These are phyloP conservation scores for Serrognathus titanus DNA, from an alignment of 2,888 invertebrate genomes.

Conservation along the genomic window DNA sequence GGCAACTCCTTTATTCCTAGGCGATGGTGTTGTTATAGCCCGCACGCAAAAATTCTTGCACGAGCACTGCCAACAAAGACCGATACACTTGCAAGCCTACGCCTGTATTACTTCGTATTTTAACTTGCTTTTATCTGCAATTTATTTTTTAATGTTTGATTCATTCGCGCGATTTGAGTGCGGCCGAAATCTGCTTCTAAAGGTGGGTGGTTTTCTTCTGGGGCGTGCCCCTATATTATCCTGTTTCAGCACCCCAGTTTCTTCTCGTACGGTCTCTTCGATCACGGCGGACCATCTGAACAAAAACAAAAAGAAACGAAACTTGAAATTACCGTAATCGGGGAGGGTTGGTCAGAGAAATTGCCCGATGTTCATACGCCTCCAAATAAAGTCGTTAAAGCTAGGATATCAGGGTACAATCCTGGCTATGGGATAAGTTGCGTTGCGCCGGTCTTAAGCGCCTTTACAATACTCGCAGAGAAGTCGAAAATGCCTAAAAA, in stretches of 20 bases:
- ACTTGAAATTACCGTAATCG: conserved; percentile 70
- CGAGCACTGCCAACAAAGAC: conserved; percentile 65
- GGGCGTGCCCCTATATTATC: not conserved
- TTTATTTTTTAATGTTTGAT: conserved; percentile 61
- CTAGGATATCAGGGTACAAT: conserved; percentile 64
- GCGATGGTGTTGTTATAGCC: conserved; percentile 76
- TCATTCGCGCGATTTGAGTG: conserved; percentile 57
- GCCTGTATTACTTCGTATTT: conserved; percentile 50
- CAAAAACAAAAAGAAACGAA: conserved; percentile 57
- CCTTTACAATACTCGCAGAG: conserved; percentile 72
- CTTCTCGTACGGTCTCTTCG: conserved; percentile 69
- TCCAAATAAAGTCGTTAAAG: conserved; percentile 65
- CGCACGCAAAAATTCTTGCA: conserved; percentile 77
- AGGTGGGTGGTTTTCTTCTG: conserved; percentile 44
- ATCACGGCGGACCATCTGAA: conserved; percentile 63
- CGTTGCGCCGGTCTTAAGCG: conserved; percentile 67
- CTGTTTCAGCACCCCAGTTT: conserved; percentile 41
- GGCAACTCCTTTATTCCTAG: conserved; percentile 71
- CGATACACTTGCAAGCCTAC: conserved; percentile 77
- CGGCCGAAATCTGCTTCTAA: conserved; percentile 63
- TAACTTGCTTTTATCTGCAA: conserved; percentile 49
- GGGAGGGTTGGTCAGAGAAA: conserved; percentile 74
- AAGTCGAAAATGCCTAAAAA: conserved; percentile 67
- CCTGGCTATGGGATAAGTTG: conserved; percentile 84
- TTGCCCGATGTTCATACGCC: conserved; percentile 54